phyloP scores from a whole-genome alignment of 2,888 invertebrate species.

The Linnaemya vulpina region DNA sequence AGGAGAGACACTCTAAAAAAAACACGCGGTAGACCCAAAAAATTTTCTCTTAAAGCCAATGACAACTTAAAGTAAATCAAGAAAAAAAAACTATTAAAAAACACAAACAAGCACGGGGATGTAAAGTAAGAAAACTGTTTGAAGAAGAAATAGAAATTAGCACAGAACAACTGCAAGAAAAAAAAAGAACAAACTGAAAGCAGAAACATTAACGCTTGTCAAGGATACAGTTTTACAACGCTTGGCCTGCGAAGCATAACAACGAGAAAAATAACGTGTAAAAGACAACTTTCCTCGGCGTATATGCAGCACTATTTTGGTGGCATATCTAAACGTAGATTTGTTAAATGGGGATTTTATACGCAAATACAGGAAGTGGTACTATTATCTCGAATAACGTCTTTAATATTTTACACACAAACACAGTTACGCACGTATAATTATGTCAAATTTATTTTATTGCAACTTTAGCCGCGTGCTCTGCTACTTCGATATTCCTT shows the following conservation, averaged over 20 bases:
- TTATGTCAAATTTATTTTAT: background rate
- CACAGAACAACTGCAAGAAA: background rate
- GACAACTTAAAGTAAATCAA: no score
- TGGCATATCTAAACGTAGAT: background rate
- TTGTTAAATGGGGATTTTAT: background rate
- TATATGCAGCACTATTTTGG: no score
- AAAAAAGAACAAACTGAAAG: conserved; percentile 15
- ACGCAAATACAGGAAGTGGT: background rate
- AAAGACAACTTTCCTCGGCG: background rate
- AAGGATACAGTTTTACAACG: conserved; percentile 51
- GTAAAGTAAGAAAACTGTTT: background rate
- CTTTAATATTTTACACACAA: background rate
- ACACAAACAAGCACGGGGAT: no score
- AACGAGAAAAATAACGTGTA: background rate
- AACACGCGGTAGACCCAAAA: no score
- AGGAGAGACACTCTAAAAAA: no score
- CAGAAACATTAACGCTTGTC: conserved; percentile 60
- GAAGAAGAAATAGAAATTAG: background rate
- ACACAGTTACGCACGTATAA: background rate
- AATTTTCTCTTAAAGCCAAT: no score
- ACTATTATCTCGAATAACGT: background rate
- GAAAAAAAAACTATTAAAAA: no score
- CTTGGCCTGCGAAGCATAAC: conserved; percentile 57
- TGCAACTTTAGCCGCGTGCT: background rate
- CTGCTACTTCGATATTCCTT: background rate